Conservation (phyloP, 2,797 vertebrate species). For the Lepus townsendii region DNA sequence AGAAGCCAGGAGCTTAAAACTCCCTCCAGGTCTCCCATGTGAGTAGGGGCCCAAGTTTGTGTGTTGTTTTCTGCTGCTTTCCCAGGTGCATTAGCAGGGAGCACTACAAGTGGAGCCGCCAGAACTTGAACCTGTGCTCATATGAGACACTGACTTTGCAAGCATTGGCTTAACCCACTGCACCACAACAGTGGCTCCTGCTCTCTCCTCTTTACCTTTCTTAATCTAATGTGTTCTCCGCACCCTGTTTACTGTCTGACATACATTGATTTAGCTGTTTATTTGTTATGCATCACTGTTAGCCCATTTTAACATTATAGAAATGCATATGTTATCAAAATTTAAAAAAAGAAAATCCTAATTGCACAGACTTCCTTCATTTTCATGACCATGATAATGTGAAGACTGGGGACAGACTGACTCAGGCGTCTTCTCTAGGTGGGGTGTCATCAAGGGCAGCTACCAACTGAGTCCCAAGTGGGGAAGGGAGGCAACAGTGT, state of each 20-base stretch:
- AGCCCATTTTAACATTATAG: neutral
- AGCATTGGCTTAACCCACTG: no score
- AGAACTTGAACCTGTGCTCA: no score
- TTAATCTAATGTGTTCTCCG: neutral
- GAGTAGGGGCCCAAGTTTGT: no score
- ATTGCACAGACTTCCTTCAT: neutral
- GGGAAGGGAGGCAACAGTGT: neutral
- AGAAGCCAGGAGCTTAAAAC: no score
- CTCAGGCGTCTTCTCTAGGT: neutral
- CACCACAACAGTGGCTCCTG: neutral
- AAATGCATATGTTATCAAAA: neutral
- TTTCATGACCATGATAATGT: neutral
- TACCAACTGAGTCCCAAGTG: neutral
- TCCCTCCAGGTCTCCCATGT: no score
- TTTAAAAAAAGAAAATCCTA: neutral
- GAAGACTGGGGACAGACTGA: neutral
- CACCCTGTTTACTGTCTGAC: neutral
- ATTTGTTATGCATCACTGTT: neutral
- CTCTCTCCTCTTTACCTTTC: neutral
- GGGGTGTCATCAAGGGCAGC: neutral
- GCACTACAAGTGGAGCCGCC: no score
- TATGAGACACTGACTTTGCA: no score
- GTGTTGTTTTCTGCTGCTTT: no score
- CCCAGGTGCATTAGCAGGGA: no score
- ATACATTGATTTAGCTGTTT: neutral